Conservation (phyloP, 2,797 vertebrate genomes). For the Peromyscus nudipes region DNA sequence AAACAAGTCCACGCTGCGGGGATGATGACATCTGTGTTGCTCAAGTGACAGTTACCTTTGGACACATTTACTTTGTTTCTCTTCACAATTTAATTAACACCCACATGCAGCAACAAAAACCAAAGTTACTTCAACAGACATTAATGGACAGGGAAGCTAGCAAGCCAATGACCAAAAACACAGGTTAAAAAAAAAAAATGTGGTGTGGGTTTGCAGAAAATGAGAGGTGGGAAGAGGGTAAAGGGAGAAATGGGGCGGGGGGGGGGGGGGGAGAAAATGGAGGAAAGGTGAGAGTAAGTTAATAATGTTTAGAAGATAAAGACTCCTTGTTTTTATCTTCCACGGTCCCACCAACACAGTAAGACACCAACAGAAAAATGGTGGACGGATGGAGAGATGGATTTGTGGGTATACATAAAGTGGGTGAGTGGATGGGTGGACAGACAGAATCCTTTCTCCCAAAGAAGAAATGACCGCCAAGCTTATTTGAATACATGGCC, state of each 20-base stretch:
- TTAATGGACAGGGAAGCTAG: conserved; percentile 30
- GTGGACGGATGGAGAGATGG: fast-evolving
- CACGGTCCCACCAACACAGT: background rate
- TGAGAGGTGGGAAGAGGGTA: background rate
- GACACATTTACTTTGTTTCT: conserved; percentile 36
- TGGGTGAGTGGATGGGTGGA: background rate
- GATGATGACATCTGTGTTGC: conserved; percentile 80
- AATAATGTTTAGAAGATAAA: background rate
- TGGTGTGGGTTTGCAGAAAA: background rate
- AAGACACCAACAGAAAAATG: background rate
- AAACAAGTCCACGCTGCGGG: background rate
- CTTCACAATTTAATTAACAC: conserved; percentile 86
- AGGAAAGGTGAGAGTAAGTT: background rate
- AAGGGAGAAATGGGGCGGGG: background rate
- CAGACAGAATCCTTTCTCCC: background rate
- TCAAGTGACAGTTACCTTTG: conserved; percentile 82
- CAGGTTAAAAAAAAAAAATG: background rate
- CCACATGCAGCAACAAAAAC: conserved; percentile 80
- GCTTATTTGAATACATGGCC: background rate
- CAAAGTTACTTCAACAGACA: conserved; percentile 65
- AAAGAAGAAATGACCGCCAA: background rate
- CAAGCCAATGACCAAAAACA: conserved; percentile 44
- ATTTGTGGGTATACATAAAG: background rate
- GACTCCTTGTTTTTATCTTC: background rate
- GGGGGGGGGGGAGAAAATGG: no score